Percentiles rank a stretch among this genome's conserved stretches.
phyloP scores from a whole-genome alignment of 2,797 vertebrate genomes.

The Picus viridis region DNA sequence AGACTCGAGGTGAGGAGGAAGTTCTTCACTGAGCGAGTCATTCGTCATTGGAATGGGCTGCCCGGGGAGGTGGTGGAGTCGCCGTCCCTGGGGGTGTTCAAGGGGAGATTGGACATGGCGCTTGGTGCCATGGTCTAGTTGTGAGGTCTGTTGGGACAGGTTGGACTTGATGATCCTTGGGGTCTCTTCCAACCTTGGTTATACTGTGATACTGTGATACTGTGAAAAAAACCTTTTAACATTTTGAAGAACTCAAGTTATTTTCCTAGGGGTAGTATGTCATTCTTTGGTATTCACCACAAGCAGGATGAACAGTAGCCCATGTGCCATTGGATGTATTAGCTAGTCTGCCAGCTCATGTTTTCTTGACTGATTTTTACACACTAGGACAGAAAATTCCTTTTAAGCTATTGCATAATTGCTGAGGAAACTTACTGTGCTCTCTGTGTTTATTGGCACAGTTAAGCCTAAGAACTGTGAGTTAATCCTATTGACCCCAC shows the following conservation, averaged over 20 bases:
- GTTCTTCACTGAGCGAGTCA: no score
- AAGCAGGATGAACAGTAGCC: not conserved
- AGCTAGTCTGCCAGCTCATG: not conserved
- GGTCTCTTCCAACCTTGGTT: no score
- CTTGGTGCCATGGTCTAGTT: no score
- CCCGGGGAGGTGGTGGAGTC: no score
- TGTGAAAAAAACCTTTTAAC: not conserved
- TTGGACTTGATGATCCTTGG: no score
- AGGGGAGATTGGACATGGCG: no score
- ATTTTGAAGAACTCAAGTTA: not conserved
- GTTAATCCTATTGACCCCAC: not conserved
- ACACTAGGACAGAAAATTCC: not conserved
- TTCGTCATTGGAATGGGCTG: no score
- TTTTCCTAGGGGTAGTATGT: not conserved
- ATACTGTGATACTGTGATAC: no score
- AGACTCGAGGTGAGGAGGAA: no score
- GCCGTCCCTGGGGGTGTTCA: no score
- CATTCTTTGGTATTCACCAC: not conserved
- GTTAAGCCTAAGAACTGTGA: not conserved
- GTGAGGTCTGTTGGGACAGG: no score
- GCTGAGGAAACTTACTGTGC: not conserved
- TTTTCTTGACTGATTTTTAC: not conserved
- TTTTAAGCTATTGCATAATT: not conserved
- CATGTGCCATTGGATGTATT: not conserved
- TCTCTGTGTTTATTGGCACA: not conserved